Evolutionary conservation across 1,140 invertebrate genomes (phyloP).

Genomic region (Drosophila tropicalis): DNA sequence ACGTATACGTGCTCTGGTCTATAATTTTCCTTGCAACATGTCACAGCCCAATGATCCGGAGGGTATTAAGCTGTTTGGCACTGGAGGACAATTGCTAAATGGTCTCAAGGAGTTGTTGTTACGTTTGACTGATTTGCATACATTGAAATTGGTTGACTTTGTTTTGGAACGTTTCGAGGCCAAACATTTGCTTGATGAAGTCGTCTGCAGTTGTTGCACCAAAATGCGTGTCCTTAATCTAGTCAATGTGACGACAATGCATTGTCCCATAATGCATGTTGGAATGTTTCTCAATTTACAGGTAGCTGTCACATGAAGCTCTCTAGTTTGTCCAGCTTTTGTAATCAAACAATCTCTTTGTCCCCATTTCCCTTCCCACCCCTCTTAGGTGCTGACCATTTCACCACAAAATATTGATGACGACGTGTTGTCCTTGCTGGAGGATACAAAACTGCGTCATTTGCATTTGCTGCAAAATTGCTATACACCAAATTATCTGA

Average conservation of each 20-base stretch:
- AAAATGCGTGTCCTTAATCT: constrained; percentile 87
- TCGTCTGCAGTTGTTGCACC: constrained; percentile 87
- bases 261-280: constrained; percentile 90
- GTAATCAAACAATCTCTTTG: neutral
- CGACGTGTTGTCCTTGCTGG: constrained; percentile 88
- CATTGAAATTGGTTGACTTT: constrained; percentile 90
- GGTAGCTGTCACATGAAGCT: constrained; percentile 78
- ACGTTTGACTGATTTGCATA: constrained; percentile 87
- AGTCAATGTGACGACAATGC: constrained; percentile 90
- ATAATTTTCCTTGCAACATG: constrained; percentile 92
- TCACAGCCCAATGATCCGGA: constrained; percentile 86
- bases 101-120: constrained; percentile 89
- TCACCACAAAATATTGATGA: constrained; percentile 93
- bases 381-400: constrained; percentile 86
- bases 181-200: constrained; percentile 89
- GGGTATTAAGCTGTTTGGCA: constrained; percentile 88
- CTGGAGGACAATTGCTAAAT: constrained; percentile 88
- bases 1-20: constrained; percentile 87
- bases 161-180: constrained; percentile 90
- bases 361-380: neutral
- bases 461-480: constrained; percentile 91
- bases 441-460: constrained; percentile 88
- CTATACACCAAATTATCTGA: constrained; percentile 85
- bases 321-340: neutral
- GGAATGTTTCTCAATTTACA: constrained; percentile 90